Percentiles rank a stretch among this genome's conserved stretches.
Conservation (phyloP, 1,140 invertebrate genomes). For the Dryas iulia region DNA sequence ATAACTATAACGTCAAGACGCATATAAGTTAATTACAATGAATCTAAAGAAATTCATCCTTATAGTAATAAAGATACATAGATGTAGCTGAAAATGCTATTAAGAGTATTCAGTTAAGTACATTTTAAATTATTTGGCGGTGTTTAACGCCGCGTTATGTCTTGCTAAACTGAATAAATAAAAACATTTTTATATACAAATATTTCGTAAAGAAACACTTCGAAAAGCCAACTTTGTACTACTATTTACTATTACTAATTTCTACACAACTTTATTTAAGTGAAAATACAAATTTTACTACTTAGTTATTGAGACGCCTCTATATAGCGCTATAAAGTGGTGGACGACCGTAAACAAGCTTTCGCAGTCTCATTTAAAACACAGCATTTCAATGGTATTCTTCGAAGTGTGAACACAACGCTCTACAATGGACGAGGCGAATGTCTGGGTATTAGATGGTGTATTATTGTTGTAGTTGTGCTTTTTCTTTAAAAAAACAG, state of each 20-base stretch:
- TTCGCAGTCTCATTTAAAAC: slow-evolving; percentile 20
- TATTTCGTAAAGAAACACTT: no score
- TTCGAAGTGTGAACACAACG: slow-evolving; percentile 10
- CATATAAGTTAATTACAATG: no score
- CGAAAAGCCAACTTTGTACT: neutral
- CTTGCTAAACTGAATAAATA: no score
- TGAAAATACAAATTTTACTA: neutral
- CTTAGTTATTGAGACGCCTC: neutral
- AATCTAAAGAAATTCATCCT: no score
- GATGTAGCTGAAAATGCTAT: no score
- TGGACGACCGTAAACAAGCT: neutral
- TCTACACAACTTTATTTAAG: neutral
- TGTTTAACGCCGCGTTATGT: no score
- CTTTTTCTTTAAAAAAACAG: neutral
- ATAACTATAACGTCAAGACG: no score
- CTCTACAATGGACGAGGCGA: neutral
- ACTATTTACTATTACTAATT: neutral
- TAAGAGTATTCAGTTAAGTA: no score
- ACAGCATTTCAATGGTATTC: neutral
- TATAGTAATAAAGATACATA: no score
- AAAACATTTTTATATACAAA: no score
- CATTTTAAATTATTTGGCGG: no score
- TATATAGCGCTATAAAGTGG: neutral
- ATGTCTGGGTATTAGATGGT: neutral
- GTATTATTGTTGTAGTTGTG: neutral